phyloP scores from a whole-genome alignment of 2,797 vertebrate species.

The Lacerta viridis region DNA sequence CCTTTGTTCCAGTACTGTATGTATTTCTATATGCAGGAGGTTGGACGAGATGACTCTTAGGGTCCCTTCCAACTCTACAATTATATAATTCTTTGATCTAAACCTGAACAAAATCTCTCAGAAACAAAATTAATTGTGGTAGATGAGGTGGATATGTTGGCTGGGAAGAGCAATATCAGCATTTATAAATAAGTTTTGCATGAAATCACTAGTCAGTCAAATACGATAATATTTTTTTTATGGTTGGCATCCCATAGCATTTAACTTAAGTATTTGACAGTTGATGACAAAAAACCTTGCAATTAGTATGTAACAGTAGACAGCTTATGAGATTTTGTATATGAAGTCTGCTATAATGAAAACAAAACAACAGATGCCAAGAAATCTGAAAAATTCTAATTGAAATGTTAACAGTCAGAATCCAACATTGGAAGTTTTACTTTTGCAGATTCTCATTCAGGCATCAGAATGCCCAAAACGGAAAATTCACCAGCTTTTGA shows the following conservation, averaged over 20 bases:
- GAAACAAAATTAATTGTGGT: background rate
- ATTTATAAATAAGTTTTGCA: background rate
- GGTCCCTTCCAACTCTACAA: no score
- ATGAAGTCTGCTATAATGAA: background rate
- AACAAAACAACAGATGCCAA: background rate
- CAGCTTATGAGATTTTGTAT: background rate
- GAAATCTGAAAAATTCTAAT: slow-evolving; percentile 6
- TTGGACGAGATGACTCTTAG: no score
- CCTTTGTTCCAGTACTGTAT: background rate
- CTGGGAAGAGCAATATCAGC: background rate
- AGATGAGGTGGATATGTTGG: background rate
- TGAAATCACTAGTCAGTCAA: background rate
- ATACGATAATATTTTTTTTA: background rate
- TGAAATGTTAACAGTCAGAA: background rate
- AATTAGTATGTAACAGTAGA: background rate
- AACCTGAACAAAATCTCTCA: background rate
- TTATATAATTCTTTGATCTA: background rate
- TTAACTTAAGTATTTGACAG: no score
- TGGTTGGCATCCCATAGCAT: no score
- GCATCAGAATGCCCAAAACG: background rate
- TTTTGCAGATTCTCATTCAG: background rate
- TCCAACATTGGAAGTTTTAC: background rate
- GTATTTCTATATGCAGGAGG: background rate
- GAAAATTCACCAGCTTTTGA: background rate
- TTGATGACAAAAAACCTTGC: background rate